Evolutionary conservation across 2,113 vertebrate genomes (phyloP), one percentile per base, ranked within the genome.

Genomic region (Pterocles orientalis): DNA sequence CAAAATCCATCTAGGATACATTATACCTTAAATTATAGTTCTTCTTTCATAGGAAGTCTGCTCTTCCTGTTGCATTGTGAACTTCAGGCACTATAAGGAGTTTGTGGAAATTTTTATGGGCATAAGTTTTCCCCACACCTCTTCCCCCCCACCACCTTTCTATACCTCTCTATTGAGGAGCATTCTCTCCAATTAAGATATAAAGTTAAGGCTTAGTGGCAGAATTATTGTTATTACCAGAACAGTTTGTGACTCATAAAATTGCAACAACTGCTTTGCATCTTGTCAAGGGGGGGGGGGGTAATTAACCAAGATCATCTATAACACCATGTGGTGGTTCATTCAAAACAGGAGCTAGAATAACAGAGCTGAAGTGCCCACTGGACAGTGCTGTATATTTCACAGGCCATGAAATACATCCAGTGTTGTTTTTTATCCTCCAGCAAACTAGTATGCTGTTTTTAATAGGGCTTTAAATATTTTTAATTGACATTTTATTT

Each of bases 381-480:
- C 36, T 26, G 84, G 78, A 85, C 84, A 87, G 57, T 61, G 70
- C 36, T 79, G 19, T 14, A 3, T 72, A 85, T 69, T 80, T 92
- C 62, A 93, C 61, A 54, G 78, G 45, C 36, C 62, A 53, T 93
- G 78, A 95, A 95, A 96, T 88, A 85, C 8, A 71, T 15, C 5
- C 41, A 85, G 0, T 10, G 45, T 29, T 86, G 68, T 1, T 53
- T 90, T 92, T 95, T 62, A 86, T 73, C 17, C 8, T 21, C 36
- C 33, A 79, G 62, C 50, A 90, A 87, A 36, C 48, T 18, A 33
- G 31, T 65, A 86, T 77, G 50, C 47, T 76, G 36, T 17, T 70
- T 66, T 86, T 85, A 93, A 82, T 57, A 70, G 54, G 47, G 54
- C 58, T 95, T 87, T 82, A 94, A 96, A 95, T 95, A 90, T 89